A percentile compares a stretch with the other conserved stretches of the same genome.
Evolutionary conservation across 1,140 invertebrate genomes (phyloP).

Genomic region (Euglossa dilemma): DNA sequence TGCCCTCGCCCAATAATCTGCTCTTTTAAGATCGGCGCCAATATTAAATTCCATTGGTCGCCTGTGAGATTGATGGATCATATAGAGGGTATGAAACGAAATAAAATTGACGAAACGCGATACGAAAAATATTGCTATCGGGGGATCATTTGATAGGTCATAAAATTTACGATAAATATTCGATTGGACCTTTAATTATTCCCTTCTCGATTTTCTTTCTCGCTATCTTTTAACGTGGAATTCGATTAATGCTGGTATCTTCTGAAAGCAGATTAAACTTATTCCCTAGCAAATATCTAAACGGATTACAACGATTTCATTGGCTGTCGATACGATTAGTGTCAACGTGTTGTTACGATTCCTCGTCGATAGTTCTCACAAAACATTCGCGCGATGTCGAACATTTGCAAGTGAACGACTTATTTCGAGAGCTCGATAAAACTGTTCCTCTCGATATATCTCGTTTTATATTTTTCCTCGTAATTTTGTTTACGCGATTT

Average conservation of each 20-base stretch:
- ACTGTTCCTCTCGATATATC: neutral
- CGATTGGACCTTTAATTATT: too few species aligned
- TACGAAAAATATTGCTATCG: neutral
- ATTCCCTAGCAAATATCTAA: neutral
- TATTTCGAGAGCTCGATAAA: conserved; percentile 19
- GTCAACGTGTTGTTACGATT: neutral
- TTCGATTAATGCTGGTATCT: neutral
- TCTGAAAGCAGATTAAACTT: neutral
- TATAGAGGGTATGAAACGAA: too few species aligned
- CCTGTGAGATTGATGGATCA: neutral
- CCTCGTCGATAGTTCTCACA: neutral
- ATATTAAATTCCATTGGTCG: conserved; percentile 13
- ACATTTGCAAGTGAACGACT: neutral
- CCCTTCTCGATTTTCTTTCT: neutral
- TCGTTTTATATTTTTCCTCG: neutral
- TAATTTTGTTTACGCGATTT: neutral
- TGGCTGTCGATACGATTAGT: neutral
- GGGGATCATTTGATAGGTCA: neutral
- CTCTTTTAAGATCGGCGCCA: neutral
- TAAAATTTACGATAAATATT: neutral
- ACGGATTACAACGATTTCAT: neutral
- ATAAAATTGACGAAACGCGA: neutral
- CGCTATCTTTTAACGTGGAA: neutral
- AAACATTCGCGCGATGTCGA: conserved; percentile 1
- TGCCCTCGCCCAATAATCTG: neutral